Evolutionary conservation across 2,888 invertebrate genomes (phyloP), one percentile per base, ranked within the genome.

Genomic region (Parnassius apollo): DNA sequence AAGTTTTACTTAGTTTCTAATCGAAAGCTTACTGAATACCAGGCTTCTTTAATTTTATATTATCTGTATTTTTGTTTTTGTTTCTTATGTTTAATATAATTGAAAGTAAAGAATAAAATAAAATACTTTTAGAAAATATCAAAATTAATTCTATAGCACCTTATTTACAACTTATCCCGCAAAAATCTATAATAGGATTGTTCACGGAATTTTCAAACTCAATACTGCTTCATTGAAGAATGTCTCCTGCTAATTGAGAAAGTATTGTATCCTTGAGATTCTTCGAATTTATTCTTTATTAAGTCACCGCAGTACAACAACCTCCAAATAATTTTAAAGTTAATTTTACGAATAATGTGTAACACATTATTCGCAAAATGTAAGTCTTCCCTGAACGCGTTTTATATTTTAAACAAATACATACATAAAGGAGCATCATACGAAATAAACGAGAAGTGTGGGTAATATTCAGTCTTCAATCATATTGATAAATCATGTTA

Each of bases 201-300:
- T 59, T 44, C 18, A 10, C 2, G 45, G 10, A 35, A 42, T 44
- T 12, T 10, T 10, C 10, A 59, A 52, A 44, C 13, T 13, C 45
- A 45, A 45, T 9, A 45, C 51, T 42, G 4, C 13, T 13, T n/a
- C 35, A 22, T 53, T 42, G 13, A 59, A 59, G 54, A 48, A 59
- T 59, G 53, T 52, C 45, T 59, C 53, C 42, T 54, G 48, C 46
- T 10, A 48, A 42, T 44, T 46, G 45, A 59, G 53, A 59, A 59
- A 59, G 58, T 18, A 18, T 58, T 51, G 35, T 50, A 22, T 13
- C 35, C 22, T 51, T 51, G 8, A 58, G 22, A 58, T 51, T 58
- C 50, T 35, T 58, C 50, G 50, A 50, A 58, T 58, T 58, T 58
- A 42, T 58, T 58, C 44, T 44, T 12, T 50, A 58, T 13, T 51